Base-by-base conservation (phyloP, 2,797 vertebrate genomes). In the Triplophysa yarkandensis region DNA sequence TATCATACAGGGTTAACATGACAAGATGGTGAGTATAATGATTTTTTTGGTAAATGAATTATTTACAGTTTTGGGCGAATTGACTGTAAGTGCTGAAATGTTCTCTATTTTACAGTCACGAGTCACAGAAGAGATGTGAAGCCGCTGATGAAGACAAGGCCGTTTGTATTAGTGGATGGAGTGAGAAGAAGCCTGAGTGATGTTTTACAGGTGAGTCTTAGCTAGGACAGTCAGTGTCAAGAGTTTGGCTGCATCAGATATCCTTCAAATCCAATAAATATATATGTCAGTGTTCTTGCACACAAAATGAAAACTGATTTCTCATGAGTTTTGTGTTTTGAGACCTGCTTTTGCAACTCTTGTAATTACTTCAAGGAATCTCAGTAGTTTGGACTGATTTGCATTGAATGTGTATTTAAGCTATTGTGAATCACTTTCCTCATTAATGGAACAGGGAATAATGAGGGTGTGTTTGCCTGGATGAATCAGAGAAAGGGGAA, bases 131-230 rank as follows among this genome's bases (percentile, higher is more conserved):
- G 80, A 54, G 77, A 74, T 16, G 71, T 41, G 16, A 76, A 75
- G 39, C 79, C 86, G 43, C 70, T 87, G 81, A 85, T 83, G 71
- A 89, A 61, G 44, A 92, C 87, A 0, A 85, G 79, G 14, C 90
- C 91, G 11, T 93, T 93, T 71, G 30, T 87, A 34, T 27, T 93
- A 68, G 81, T 89, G 71, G 84, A 85, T 11, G 87, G 90, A 63
- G 82, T 46, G 68, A 87, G 86, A 66, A 82, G 64, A 68, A 91
- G 83, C 71, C 85, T 92, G 9, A 50, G 70, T 8, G 82, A 90
- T 25, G 86, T 88, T 4, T 80, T 92, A 2, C 87, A 88, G 91
- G 92, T 93, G 50, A 84, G 78, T 14, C 28, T 58, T 57, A 19
- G 5, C 5, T 43, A 43, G 4, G 17, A 43, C 41, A 43, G 36